Evolutionary conservation across 2,113 vertebrate species (phyloP).

Genomic region (Ardeotis arabs): DNA sequence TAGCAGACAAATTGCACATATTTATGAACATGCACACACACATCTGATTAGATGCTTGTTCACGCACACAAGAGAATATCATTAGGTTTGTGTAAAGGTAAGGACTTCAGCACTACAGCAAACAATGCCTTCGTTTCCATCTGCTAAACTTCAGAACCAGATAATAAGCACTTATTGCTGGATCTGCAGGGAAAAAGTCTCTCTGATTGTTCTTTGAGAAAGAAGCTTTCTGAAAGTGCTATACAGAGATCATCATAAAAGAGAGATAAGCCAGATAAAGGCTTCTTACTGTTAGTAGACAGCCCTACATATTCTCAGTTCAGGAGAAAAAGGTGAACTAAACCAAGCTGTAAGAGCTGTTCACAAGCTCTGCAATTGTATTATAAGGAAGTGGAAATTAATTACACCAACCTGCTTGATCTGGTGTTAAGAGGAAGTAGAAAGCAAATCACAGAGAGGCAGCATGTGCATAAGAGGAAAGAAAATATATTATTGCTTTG

Average conservation of each 20-base stretch:
- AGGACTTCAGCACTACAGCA: neutral
- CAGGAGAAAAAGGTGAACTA: neutral
- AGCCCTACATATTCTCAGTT: neutral
- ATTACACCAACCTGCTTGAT: constrained; percentile 92
- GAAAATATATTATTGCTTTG: constrained; percentile 76
- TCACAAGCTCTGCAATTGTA: constrained; percentile 37
- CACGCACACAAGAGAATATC: neutral
- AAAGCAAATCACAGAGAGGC: constrained; percentile 83
- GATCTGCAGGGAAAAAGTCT: neutral
- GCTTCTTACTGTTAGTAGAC: constrained; percentile 42
- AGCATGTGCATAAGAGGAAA: constrained; percentile 75
- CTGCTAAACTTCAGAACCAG: neutral
- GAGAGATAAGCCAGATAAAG: neutral
- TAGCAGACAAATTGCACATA: neutral
- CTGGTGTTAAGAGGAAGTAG: constrained; percentile 85
- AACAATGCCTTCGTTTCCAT: neutral
- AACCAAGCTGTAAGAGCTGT: neutral
- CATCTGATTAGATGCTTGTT: neutral
- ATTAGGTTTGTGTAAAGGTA: neutral
- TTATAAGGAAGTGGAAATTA: constrained; percentile 68
- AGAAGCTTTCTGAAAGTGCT: neutral
- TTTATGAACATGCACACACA: neutral
- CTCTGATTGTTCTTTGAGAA: neutral
- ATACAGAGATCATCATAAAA: neutral
- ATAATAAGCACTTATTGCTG: neutral